phyloP scores from a whole-genome alignment of 2,797 vertebrate genomes.

The Mormyrus proboscirostris region DNA sequence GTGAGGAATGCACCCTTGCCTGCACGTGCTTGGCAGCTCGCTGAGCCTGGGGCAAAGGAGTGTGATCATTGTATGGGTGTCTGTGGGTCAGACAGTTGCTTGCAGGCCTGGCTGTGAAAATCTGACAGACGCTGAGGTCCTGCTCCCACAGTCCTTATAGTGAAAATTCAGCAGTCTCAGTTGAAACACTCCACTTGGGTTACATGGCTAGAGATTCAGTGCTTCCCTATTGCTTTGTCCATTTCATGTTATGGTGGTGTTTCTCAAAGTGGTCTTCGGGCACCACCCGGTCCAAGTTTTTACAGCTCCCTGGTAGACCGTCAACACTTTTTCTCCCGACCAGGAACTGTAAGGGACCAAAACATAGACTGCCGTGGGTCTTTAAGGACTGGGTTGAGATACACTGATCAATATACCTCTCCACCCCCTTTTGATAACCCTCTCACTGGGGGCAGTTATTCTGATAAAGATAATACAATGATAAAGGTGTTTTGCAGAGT shows the following conservation, averaged over 20 bases:
- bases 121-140: background rate
- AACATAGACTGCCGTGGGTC: background rate
- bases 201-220: background rate
- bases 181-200: background rate
- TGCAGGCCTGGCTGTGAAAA: background rate
- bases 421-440: background rate
- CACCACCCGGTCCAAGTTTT: background rate
- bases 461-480: background rate
- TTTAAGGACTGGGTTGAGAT: background rate
- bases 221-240: background rate
- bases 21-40: background rate
- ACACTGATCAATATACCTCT: background rate
- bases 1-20: background rate
- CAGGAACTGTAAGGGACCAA: background rate
- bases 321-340: background rate
- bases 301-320: background rate
- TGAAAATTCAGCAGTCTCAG: background rate
- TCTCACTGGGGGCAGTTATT: background rate
- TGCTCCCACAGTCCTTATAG: background rate
- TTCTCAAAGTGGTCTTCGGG: background rate
- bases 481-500: background rate
- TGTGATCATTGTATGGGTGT: background rate
- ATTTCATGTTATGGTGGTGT: background rate
- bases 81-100: background rate
- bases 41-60: constrained; percentile 5